Evolutionary conservation across 2,888 invertebrate genomes (phyloP).

Genomic region (Callosobruchus maculatus): DNA sequence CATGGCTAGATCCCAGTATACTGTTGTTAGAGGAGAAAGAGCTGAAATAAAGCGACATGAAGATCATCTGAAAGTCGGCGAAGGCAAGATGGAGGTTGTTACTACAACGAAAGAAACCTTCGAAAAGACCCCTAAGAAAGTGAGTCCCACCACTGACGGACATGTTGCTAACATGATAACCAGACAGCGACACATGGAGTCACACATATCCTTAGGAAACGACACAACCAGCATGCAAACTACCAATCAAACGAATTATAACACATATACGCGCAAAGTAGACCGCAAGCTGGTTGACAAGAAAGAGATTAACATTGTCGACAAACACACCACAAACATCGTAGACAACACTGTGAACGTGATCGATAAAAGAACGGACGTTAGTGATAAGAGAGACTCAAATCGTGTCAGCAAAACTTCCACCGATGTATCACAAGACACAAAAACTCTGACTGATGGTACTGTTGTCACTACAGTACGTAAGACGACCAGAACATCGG

Average conservation of each 20-base stretch:
- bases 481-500: conserved; percentile 46
- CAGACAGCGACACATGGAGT: conserved; percentile 62
- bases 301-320: conserved; percentile 15
- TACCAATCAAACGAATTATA: conserved; percentile 59
- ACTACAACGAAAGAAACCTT: conserved; percentile 53
- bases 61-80: conserved; percentile 52
- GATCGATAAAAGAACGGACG: conserved; percentile 15
- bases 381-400: conserved; percentile 17
- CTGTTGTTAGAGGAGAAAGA: conserved; percentile 50
- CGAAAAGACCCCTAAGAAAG: conserved; percentile 56
- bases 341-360: conserved; percentile 2
- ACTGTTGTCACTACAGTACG: conserved; percentile 53
- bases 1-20: conserved; percentile 49
- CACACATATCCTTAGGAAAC: conserved; percentile 61
- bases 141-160: conserved; percentile 47
- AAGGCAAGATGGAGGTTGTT: conserved; percentile 53
- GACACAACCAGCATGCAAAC: conserved; percentile 55
- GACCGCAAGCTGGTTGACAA: conserved; percentile 28
- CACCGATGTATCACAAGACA: conserved; percentile 40
- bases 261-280: conserved; percentile 39
- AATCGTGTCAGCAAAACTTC: conserved; percentile 22
- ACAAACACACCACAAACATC: conserved; percentile 11
- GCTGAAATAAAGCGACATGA: conserved; percentile 51
- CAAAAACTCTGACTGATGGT: conserved; percentile 53
- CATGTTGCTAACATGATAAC: conserved; percentile 41